A percentile compares a stretch with the other conserved stretches of the same genome.
phyloP scores from a whole-genome alignment of 2,888 invertebrate species.

The Tanytarsus gracilentus region DNA sequence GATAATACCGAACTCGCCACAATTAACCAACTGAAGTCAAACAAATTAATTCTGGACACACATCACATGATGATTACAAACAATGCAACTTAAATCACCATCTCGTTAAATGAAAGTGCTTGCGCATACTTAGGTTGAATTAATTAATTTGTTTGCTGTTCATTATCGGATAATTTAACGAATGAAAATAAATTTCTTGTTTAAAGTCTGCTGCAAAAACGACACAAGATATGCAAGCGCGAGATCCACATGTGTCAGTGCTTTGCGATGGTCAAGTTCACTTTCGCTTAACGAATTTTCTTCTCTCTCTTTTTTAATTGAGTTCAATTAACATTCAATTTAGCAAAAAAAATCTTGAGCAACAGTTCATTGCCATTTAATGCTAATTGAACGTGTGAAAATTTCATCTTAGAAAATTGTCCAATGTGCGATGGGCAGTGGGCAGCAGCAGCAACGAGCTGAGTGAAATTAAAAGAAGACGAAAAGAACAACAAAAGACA shows the following conservation, averaged over 20 bases:
- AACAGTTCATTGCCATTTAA: background rate
- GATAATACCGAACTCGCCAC: too few species aligned
- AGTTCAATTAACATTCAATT: background rate
- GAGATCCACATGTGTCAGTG: too few species aligned
- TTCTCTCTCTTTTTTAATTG: background rate
- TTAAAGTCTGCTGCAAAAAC: too few species aligned
- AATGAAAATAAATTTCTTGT: too few species aligned
- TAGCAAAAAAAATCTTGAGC: background rate
- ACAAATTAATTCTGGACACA: constrained; percentile 6
- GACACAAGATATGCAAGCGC: too few species aligned
- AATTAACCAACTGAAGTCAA: too few species aligned
- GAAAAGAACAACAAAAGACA: background rate
- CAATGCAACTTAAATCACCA: background rate
- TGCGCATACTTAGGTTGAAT: too few species aligned
- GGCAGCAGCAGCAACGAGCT: background rate
- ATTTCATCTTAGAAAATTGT: background rate
- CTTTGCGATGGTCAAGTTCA: background rate
- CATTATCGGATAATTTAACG: too few species aligned
- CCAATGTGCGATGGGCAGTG: background rate
- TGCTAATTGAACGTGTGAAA: constrained; percentile 6
- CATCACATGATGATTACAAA: background rate
- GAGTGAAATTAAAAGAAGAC: constrained; percentile 2
- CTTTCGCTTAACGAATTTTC: background rate
- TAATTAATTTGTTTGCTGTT: too few species aligned
- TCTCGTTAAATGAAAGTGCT: background rate